Evolutionary conservation across 2,113 vertebrate species (phyloP), one percentile per base, ranked within the genome.

Genomic region (Hyla sarda): DNA sequence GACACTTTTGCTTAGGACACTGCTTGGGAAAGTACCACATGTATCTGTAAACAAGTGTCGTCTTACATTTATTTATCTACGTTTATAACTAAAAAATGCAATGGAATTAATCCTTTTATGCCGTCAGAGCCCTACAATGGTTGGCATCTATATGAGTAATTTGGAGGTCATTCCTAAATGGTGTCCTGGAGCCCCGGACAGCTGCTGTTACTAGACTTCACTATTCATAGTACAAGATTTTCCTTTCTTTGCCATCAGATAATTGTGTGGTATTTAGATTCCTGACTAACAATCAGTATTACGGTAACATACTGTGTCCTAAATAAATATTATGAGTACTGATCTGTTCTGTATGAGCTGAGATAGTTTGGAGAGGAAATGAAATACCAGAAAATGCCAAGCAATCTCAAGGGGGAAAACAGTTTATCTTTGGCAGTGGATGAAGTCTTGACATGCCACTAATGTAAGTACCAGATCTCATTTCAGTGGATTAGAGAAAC

Each of bases 381-480:
- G 72, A 79, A 88, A 78, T 32, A 23, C 65, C 80, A 87, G 16
- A 76, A 84, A 72, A 60, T 82, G 80, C 28, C 81, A 90, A 73
- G 77, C 73, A 88, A 87, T 77, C 54, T 1, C 54, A 28, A 37
- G 78, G 56, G 77, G 86, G 25, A 87, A 19, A 83, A 16, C 34
- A 50, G 11, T 13, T 87, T 82, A 58, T 60, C 60, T 0, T 1
- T 86, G 73, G 88, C 76, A 62, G 83, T 50, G 71, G 65, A 84
- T 88, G 56, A 56, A 87, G 52, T 73, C 1, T 37, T 88, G 86
- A 87, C 72, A 88, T 77, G 74, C 30, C 69, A 83, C 71, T 88
- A 84, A 48, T 50, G 0, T 87, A 89, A 84, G 65, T 89, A 85
- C 85, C 89, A 90, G 77, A 84, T 48, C 41, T 14, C n/a, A 1